Conservation (phyloP, 2,888 invertebrate genomes). For the Caenorhabditis parvicauda region DNA sequence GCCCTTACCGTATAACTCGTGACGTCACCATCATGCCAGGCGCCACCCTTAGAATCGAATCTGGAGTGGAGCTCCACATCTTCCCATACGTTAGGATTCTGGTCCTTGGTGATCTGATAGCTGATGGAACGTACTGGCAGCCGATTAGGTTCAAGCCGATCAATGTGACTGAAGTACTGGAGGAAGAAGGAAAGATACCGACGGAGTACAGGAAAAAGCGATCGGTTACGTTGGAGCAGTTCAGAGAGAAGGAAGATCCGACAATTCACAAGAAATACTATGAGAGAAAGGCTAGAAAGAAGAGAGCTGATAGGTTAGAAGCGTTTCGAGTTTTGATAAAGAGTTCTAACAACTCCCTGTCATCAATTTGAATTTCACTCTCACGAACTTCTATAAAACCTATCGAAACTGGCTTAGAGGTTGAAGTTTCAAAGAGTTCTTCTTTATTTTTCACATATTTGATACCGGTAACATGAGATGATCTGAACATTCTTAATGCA, state of each 20-base stretch:
- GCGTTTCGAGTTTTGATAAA: too few species aligned
- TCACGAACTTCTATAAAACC: too few species aligned
- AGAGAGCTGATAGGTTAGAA: not conserved
- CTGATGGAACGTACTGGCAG: constrained; percentile 76
- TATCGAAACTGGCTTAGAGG: too few species aligned
- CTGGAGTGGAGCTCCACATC: constrained; percentile 80
- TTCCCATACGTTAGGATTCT: constrained; percentile 77
- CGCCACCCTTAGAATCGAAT: constrained; percentile 79
- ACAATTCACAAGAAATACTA: not conserved
- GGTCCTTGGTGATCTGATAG: constrained; percentile 81
- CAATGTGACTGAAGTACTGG: constrained; percentile 57
- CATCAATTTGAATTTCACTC: too few species aligned
- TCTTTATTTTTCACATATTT: too few species aligned
- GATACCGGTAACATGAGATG: too few species aligned
- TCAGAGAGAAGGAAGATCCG: constrained; percentile 8
- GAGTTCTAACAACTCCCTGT: too few species aligned
- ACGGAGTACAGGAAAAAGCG: constrained; percentile 37
- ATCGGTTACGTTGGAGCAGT: not conserved
- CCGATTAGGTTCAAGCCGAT: constrained; percentile 62
- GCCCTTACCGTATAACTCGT: constrained; percentile 78
- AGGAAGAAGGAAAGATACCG: constrained; percentile 39
- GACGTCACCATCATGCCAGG: constrained; percentile 97
- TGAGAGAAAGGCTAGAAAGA: not conserved
- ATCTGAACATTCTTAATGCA: too few species aligned
- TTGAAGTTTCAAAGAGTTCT: too few species aligned